Evolutionary conservation across 2,113 vertebrate genomes (phyloP).

Genomic region (Zeus faber): DNA sequence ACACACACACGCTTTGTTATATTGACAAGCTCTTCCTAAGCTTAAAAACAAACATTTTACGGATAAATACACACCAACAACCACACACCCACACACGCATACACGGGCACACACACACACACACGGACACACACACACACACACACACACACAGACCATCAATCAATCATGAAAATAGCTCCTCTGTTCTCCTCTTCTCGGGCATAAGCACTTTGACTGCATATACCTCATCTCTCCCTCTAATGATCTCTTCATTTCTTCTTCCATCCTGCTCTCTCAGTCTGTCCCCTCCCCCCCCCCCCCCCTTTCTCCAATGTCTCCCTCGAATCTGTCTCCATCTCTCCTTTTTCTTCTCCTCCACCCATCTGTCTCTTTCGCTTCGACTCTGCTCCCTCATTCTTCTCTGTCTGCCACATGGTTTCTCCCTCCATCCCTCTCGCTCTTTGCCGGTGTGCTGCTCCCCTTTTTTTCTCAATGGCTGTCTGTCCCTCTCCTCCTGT

Average conservation of each 20-base stretch:
- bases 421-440: too few relatives aligned
- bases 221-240: too few relatives aligned
- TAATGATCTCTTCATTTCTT: too few relatives aligned
- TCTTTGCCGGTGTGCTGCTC: too few relatives aligned
- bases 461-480: too few relatives aligned
- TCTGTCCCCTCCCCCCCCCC: conserved; percentile 1
- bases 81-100: not conserved
- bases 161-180: not conserved
- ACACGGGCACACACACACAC: conserved; percentile 1
- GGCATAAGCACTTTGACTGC: not conserved
- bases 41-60: not conserved
- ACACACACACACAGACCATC: conserved; percentile 7
- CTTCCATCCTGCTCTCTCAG: not conserved
- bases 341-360: not conserved
- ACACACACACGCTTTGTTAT: conserved; percentile 10
- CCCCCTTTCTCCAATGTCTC: conserved; percentile 23
- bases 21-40: not conserved
- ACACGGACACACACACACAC: conserved; percentile 6
- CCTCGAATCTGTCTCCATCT: conserved; percentile 24
- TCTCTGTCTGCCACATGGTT: too few relatives aligned
- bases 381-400: too few relatives aligned
- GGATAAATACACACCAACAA: conserved; percentile 2
- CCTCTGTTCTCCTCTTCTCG: not conserved
- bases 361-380: too few relatives aligned
- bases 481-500: not conserved